Conservation (phyloP, 2,797 vertebrate genomes). For the Phyllotis vaccarum region DNA sequence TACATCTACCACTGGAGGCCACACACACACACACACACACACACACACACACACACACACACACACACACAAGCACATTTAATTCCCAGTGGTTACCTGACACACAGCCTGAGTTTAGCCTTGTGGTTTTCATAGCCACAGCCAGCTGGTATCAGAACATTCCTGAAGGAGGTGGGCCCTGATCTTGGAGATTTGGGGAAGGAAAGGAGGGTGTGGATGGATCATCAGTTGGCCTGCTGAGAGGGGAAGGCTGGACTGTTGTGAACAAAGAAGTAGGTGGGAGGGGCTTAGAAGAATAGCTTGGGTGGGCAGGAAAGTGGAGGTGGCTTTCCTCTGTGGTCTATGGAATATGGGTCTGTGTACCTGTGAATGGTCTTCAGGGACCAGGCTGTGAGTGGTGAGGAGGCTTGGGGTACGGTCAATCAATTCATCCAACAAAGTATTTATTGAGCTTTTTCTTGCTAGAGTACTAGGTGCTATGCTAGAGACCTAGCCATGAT, state of each 20-base stretch:
- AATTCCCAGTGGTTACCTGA: not conserved
- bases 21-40: not conserved
- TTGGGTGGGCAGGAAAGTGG: not conserved
- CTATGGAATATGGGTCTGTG: not conserved
- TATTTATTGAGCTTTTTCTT: not conserved
- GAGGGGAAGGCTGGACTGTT: not conserved
- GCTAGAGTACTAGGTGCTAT: not conserved
- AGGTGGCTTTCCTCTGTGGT: too few species aligned
- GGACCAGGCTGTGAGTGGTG: not conserved
- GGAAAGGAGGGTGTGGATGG: not conserved
- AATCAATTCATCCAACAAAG: not conserved
- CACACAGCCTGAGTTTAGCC: not conserved
- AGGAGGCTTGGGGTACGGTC: not conserved
- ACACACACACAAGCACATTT: not conserved
- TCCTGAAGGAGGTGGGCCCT: not conserved
- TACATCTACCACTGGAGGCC: not conserved
- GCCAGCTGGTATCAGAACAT: not conserved
- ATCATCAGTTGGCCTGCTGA: not conserved
- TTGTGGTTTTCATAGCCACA: not conserved
- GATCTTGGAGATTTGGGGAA: not conserved
- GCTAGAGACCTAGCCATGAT: not conserved
- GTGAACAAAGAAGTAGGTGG: not conserved
- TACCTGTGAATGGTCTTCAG: not conserved
- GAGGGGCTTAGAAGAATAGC: not conserved
- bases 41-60: not conserved